Evolutionary conservation across 2,113 vertebrate species (phyloP), one percentile per base, ranked within the genome.

Genomic region (Triplophysa dalaica): DNA sequence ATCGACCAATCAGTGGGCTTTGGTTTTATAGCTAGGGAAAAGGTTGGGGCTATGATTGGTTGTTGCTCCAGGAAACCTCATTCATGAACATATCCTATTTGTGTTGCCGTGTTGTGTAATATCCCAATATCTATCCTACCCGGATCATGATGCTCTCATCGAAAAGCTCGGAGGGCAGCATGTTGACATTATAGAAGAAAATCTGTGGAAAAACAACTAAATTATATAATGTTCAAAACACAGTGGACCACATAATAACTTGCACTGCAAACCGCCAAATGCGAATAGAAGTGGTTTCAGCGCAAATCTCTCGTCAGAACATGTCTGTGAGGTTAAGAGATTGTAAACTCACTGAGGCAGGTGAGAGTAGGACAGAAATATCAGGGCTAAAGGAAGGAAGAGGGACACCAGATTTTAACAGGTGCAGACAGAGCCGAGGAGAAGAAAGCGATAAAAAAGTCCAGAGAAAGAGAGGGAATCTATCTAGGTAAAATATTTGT

Each of bases 131-230:
- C n/a, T 10, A 26, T 50, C 76, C 76, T 91, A 98, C 97, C 93
- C 95, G 92, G 73, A 99, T 91, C 75, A 89, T 91, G 78, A 99
- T 86, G 69, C 91, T 93, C 87, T 98, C 95, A 75, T 99, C 97
- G 80, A 98, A 94, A 74, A 99, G 81, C 56, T 98, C 95, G 67
- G 93, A 93, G 62, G 96, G 96, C 38, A 95, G 92, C 91, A 96
- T 95, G 85, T 95, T 95, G 8, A 98, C 88, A n/a, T 98, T 99
- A 93, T 96, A 98, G 93, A 96, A 98, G 89, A 99, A 97, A 24
- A 95, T 91, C 97, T 99, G 89, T 61, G 8, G 38, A 78, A 78
- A 82, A 61, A 50, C n/a, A 13, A 33, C 11, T 17, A 50, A 22
- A 19, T 63, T 78, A 69, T 29, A 21, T 60, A 26, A 70, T 56